These are phyloP conservation scores for Seladonia tumulorum DNA, from an alignment of 2,888 invertebrate genomes.

Conservation along the genomic window DNA sequence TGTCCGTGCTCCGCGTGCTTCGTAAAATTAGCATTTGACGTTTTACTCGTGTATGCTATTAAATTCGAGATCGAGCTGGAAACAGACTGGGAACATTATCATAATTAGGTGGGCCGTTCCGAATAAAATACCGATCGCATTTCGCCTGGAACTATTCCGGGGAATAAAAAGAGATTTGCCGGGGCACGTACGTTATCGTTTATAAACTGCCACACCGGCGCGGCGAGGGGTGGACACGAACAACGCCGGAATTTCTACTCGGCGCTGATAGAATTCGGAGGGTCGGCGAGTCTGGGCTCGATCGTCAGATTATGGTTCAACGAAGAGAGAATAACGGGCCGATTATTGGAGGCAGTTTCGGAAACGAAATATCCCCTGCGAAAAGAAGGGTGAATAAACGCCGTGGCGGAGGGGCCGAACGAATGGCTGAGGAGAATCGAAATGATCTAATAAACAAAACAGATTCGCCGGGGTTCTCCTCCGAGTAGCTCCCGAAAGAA, in stretches of 20 bases:
- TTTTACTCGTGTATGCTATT: background rate
- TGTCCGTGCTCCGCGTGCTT: background rate
- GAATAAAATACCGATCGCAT: background rate
- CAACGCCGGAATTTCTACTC: slow-evolving; percentile 33
- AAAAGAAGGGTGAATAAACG: slow-evolving; percentile 58
- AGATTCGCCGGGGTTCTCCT: slow-evolving; percentile 55
- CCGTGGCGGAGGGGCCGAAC: slow-evolving; percentile 30
- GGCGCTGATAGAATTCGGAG: slow-evolving; percentile 40
- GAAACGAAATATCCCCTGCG: slow-evolving; percentile 59
- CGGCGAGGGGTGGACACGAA: slow-evolving; percentile 9
- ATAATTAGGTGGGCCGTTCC: background rate
- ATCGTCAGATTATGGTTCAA: slow-evolving; percentile 52
- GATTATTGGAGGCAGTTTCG: slow-evolving; percentile 66
- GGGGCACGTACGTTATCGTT: background rate
- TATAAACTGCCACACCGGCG: slow-evolving; percentile 25
- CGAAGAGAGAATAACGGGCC: slow-evolving; percentile 59
- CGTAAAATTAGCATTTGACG: background rate
- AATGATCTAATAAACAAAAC: slow-evolving; percentile 77
- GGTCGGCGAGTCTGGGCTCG: slow-evolving; percentile 37
- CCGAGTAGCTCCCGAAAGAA: background rate
- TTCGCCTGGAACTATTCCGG: background rate
- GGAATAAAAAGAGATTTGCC: background rate
- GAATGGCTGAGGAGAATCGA: slow-evolving; percentile 63
- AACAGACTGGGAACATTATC: background rate
- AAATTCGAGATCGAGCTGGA: background rate